Base-by-base conservation (phyloP, 2,797 vertebrate species). In the Spondyliosoma cantharus region DNA sequence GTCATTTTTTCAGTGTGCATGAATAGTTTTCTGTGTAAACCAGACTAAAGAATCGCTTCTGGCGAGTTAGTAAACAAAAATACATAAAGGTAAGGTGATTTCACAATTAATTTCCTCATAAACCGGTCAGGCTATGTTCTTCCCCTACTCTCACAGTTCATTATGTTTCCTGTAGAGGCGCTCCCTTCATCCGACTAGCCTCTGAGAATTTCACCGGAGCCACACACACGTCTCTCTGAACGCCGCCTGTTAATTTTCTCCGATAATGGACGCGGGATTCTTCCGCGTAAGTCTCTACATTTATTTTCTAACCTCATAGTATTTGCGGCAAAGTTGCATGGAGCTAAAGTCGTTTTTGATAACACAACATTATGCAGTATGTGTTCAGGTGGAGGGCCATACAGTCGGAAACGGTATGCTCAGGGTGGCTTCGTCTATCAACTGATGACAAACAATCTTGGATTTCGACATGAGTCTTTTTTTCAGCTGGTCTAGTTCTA, bases 181-280 rank as follows among this genome's bases (percentile, higher is more conserved):
- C 86, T 19, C 32, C 3, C 52, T 49, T 37, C 82, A 70, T 71
- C 81, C 86, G 78, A 84, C 71, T 71, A 59, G 71, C 64, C 82
- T 68, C 69, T 76, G 74, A 86, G 82, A 86, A 81, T 83, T 78
- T 83, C 64, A 49, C 71, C 74, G 74, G 84, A 77, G 83, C 58
- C 29, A 60, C 84, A 82, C 89, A 81, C 89, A 90, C 90, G 91
- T 94, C 87, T 90, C 82, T 90, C 81, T 83, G 59, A 66, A 45
- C 81, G 69, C 76, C 86, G 62, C 77, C 82, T 81, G 72, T 69
- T 80, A 86, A 81, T 82, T 90, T 87, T 87, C 83, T 81, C 84
- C 82, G 71, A 94, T 22, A 91, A 96, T 96, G 96, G 96, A 96
- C 94, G 95, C 96, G 95, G 96, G 96, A 69, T 96, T 96, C 81